Evolutionary conservation across 2,888 invertebrate genomes (phyloP).

Genomic region (Dynastes maya): DNA sequence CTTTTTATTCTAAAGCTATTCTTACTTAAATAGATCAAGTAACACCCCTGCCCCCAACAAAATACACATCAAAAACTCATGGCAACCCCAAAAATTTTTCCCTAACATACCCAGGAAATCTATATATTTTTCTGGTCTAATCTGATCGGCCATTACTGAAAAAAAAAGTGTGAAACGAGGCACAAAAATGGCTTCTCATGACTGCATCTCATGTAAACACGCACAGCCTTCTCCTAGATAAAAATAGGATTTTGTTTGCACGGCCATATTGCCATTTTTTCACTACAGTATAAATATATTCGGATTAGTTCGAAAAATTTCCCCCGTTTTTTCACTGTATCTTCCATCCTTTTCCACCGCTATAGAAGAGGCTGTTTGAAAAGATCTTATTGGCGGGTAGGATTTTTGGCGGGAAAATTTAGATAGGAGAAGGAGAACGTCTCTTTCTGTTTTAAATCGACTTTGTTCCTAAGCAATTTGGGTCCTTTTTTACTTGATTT

Average conservation of each 20-base stretch:
- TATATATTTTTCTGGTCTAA: neutral
- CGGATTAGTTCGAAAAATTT: conserved; percentile 31
- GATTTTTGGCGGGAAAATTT: conserved; percentile 34
- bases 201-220: conserved; percentile 57
- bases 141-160: neutral
- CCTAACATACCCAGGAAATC: neutral
- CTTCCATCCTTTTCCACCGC: neutral
- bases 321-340: conserved; percentile 20
- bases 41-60: too few relatives aligned
- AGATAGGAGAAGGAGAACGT: neutral
- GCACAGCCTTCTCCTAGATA: conserved; percentile 59
- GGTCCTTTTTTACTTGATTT: too few relatives aligned
- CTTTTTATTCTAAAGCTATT: neutral
- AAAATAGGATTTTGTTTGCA: conserved; percentile 69
- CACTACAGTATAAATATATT: neutral
- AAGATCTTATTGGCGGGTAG: neutral
- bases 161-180: neutral
- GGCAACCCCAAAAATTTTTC: too few relatives aligned
- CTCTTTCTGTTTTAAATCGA: too few relatives aligned
- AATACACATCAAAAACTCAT: too few relatives aligned
- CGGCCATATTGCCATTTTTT: conserved; percentile 67
- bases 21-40: too few relatives aligned
- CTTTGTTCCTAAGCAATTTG: too few relatives aligned
- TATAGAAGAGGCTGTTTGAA: too few relatives aligned
- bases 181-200: conserved; percentile 58